Percentiles rank a stretch among this genome's conserved stretches.
Conservation (phyloP, 2,888 invertebrate species). For the Andrena minutula region DNA sequence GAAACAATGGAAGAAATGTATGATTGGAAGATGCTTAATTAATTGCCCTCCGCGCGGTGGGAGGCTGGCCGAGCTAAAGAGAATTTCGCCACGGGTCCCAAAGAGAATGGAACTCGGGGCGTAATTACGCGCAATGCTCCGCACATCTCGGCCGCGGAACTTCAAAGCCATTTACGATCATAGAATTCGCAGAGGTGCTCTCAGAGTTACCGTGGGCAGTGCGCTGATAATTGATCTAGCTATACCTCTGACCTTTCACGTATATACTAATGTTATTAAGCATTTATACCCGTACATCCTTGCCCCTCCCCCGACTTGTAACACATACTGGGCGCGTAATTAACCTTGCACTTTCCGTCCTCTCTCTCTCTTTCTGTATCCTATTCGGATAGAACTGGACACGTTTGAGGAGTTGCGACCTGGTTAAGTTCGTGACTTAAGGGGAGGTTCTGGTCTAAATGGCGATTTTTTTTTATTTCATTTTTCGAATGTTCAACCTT, state of each 20-base stretch:
- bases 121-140: constrained; percentile 26
- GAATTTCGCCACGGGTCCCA: neutral
- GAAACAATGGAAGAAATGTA: constrained; percentile 73
- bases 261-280: constrained; percentile 9
- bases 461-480: no score
- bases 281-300: neutral
- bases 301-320: neutral
- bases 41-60: no score
- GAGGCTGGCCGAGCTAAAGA: neutral
- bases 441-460: no score
- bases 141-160: constrained; percentile 20
- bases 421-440: no score
- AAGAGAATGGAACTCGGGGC: constrained; percentile 13
- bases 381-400: no score
- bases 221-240: constrained; percentile 64
- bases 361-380: neutral
- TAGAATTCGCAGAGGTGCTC: constrained; percentile 29
- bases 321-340: constrained; percentile 5
- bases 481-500: no score
- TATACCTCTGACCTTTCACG: constrained; percentile 51
- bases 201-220: constrained; percentile 19
- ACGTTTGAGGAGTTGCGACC: no score
- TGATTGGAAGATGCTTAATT: neutral
- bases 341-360: neutral
- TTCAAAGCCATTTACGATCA: constrained; percentile 43